Evolutionary conservation across 1,140 invertebrate genomes (phyloP).

Genomic region (Phymorhynchus buccinoides): DNA sequence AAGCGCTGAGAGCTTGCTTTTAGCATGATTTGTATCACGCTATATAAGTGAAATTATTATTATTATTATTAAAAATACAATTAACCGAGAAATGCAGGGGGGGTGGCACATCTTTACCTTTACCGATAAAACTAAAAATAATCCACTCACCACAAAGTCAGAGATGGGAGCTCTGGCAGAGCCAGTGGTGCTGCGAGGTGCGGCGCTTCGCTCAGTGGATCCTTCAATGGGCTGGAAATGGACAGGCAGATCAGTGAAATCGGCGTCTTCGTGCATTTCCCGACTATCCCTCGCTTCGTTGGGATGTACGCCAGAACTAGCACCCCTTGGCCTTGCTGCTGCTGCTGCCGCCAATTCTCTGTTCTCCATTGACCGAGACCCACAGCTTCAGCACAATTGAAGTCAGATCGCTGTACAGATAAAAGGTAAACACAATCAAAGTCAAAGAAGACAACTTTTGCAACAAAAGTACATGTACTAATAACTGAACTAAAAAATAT

Average conservation of each 20-base stretch:
- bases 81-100: too few species aligned
- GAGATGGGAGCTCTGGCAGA: neutral
- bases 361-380: neutral
- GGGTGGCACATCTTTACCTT: too few species aligned
- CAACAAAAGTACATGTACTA: too few species aligned
- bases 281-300: neutral
- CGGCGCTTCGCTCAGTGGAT: neutral
- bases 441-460: neutral
- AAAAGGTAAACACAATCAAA: neutral
- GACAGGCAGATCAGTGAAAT: constrained; percentile 5
- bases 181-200: too few species aligned
- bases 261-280: constrained; percentile 6
- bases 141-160: neutral
- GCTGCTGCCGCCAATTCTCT: neutral
- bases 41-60: too few species aligned
- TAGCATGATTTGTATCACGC: too few species aligned
- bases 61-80: too few species aligned
- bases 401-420: neutral
- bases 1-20: too few species aligned
- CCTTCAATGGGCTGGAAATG: constrained; percentile 17
- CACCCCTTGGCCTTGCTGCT: too few species aligned
- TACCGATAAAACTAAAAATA: too few species aligned
- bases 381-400: neutral
- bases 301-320: neutral
- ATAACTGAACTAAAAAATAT: too few species aligned